These are phyloP conservation scores for Coelopa pilipes DNA, from an alignment of 2,888 invertebrate genomes.

Conservation along the genomic window DNA sequence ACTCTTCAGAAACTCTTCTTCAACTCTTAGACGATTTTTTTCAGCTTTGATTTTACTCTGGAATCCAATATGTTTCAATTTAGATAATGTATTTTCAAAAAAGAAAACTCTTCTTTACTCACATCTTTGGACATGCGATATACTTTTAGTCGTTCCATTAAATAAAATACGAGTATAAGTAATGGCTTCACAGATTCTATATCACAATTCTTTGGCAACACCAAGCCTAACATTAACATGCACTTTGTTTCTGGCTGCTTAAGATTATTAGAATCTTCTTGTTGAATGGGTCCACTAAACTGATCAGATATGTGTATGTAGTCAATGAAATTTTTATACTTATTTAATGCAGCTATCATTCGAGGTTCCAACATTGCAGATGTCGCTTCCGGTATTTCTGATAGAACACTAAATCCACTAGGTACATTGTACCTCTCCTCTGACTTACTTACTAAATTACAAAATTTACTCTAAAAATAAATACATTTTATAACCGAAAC, in stretches of 20 bases:
- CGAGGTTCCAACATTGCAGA: constrained; percentile 85
- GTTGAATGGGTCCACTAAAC: constrained; percentile 89
- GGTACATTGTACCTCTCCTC: constrained; percentile 86
- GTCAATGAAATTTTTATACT: constrained; percentile 87
- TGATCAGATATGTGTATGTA: constrained; percentile 98
- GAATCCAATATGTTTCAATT: constrained; percentile 36
- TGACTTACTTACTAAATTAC: constrained; percentile 80
- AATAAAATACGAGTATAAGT: constrained; percentile 89
- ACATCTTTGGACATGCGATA: constrained; percentile 92
- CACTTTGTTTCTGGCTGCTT: constrained; percentile 83
- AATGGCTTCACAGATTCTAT: constrained; percentile 79
- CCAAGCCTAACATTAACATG: constrained; percentile 85
- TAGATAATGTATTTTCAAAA: background rate
- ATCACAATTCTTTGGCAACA: constrained; percentile 76
- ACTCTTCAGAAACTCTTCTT: constrained; percentile 92
- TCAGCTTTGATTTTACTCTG: constrained; percentile 92
- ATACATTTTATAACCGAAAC: constrained; percentile 9
- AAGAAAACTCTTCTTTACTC: constrained; percentile 42
- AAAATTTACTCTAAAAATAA: constrained; percentile 76
- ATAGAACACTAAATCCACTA: constrained; percentile 79
- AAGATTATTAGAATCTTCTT: constrained; percentile 79
- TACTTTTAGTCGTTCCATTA: constrained; percentile 90
- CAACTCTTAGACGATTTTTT: constrained; percentile 91
- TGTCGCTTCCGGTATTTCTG: constrained; percentile 91
- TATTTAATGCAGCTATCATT: constrained; percentile 78